Conservation (phyloP, 2,888 invertebrate species). For the Xanthorhoe designata region DNA sequence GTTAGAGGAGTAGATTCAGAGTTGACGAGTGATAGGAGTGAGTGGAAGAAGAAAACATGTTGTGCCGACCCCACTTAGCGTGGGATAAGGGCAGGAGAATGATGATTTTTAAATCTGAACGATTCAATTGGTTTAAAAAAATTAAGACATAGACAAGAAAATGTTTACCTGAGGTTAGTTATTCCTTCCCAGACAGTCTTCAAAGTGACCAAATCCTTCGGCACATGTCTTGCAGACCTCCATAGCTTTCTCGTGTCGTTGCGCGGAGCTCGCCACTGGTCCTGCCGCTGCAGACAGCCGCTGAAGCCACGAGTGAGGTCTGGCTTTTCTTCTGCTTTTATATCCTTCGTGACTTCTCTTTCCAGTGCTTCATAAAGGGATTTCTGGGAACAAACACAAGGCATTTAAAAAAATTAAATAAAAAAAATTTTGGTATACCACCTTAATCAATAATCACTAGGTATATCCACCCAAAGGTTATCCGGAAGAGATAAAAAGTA, state of each 20-base stretch:
- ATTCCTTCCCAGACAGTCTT: constrained; percentile 88
- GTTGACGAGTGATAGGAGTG: too few species aligned
- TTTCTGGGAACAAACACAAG: constrained; percentile 49
- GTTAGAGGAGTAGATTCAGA: too few species aligned
- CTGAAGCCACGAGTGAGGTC: constrained; percentile 78
- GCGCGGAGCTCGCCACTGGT: constrained; percentile 78
- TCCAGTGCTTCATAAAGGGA: constrained; percentile 64
- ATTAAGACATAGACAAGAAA: neutral
- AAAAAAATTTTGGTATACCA: neutral
- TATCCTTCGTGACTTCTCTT: constrained; percentile 79
- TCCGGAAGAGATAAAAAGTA: too few species aligned
- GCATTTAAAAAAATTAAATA: constrained; percentile 4
- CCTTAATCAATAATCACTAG: too few species aligned
- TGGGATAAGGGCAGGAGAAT: too few species aligned
- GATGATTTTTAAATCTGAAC: too few species aligned
- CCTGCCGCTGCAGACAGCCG: constrained; percentile 70
- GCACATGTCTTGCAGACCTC: constrained; percentile 84
- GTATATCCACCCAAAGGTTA: too few species aligned
- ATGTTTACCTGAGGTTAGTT: constrained; percentile 79
- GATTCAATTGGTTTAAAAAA: neutral
- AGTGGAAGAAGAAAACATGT: too few species aligned
- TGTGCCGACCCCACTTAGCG: too few species aligned
- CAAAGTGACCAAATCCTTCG: constrained; percentile 85
- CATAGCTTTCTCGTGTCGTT: constrained; percentile 83
- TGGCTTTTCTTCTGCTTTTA: constrained; percentile 70